Percentiles rank a stretch among this genome's conserved stretches.
Conservation (phyloP, 1,140 invertebrate genomes). For the Cherax quadricarinatus region DNA sequence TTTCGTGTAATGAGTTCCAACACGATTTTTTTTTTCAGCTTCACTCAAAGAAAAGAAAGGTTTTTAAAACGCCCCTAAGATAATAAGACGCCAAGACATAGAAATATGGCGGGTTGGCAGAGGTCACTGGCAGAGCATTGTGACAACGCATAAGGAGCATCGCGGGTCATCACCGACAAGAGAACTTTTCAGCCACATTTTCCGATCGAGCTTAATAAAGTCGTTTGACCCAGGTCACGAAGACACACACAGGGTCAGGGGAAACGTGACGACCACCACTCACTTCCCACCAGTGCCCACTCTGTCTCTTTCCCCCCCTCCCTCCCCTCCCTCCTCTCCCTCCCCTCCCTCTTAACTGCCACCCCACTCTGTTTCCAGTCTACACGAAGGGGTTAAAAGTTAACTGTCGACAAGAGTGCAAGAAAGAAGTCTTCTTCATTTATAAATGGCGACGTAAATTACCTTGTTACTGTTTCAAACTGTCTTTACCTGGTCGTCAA, state of each 20-base stretch:
- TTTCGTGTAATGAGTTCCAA: background rate
- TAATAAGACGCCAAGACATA: background rate
- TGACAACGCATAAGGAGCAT: background rate
- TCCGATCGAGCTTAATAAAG: constrained; percentile 21
- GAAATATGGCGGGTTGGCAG: too few relatives aligned
- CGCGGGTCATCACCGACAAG: constrained; percentile 26
- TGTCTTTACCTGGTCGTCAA: too few relatives aligned
- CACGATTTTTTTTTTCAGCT: background rate
- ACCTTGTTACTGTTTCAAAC: too few relatives aligned
- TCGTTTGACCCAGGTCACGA: constrained; percentile 15
- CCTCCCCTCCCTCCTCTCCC: background rate
- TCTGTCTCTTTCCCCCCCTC: background rate
- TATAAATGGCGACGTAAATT: too few relatives aligned
- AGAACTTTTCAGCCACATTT: background rate
- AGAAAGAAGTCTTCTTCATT: too few relatives aligned
- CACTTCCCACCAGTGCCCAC: background rate
- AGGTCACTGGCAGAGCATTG: background rate
- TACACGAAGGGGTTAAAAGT: too few relatives aligned
- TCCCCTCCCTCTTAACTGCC: background rate
- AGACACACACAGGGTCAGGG: constrained; percentile 11
- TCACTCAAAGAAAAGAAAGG: background rate
- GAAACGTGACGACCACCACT: background rate
- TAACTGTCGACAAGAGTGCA: too few relatives aligned
- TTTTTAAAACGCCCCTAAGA: background rate
- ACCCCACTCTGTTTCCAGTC: background rate